Base-by-base conservation (phyloP, 1,140 invertebrate genomes). In the Aporrectodea caliginosa region DNA sequence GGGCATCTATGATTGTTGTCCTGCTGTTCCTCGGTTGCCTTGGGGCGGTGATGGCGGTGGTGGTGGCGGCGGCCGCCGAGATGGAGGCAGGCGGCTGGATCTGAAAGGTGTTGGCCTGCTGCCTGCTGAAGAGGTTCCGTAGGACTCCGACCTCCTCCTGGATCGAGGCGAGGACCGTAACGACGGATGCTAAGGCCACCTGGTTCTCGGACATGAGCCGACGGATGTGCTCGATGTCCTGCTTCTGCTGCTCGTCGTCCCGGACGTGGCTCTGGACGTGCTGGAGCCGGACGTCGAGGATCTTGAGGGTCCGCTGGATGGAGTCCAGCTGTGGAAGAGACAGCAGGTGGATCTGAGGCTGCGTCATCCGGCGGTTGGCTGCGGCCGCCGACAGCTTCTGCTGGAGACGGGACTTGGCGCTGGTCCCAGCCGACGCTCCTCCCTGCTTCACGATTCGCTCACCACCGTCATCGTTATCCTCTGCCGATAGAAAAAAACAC, bases 281-380 rank as follows among this genome's bases (percentile, higher is more conserved):
- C 78, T 88, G 87, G 30, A 88, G 81, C 76, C 87, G 76, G 35
- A 88, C 85, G 80, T 88, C 87, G 69, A 88, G 81, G 31, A 88
- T 82, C 78, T 88, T 88, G 77, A 88, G 87, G n/a, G 85, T 85
- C 76, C 87, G 79, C 83, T 86, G 86, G 31, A 88, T 88, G 43
- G 85, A 86, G 78, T 88, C 87, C 33, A 88, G 83, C 72, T 88
- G 87, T 16, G 87, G 87, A 58, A 88, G 86, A 27, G 85, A 84
- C 69, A 88, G 78, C 14, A 86, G 85, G 69, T 87, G 87, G 2
- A 87, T 84, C 73, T 85, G 75, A 12, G 86, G 85, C 34, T 43
- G 72, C 84, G 80, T 6, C 43, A 58, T 58, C 43, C 43, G 43
- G 22, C 43, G 43, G 6, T 12, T 22, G 43, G 43, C 43, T 6